phyloP scores from a whole-genome alignment of 2,113 vertebrate genomes.

The Albula goreensis region DNA sequence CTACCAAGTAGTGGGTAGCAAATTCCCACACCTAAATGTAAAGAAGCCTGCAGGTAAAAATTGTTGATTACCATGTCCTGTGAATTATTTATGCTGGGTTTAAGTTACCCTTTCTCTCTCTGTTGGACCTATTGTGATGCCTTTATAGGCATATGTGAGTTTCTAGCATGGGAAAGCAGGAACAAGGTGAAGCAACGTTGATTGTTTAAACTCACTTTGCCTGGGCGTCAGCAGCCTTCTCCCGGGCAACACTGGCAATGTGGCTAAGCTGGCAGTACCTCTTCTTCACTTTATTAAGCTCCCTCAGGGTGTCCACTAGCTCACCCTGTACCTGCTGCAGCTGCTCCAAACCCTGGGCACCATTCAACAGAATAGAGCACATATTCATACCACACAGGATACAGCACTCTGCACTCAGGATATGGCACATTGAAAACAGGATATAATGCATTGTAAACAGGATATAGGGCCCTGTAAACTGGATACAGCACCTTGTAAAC shows the following conservation, averaged over 20 bases:
- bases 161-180: neutral
- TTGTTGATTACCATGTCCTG: neutral
- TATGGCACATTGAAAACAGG: neutral
- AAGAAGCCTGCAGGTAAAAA: neutral
- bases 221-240: conserved; percentile 82
- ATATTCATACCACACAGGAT: neutral
- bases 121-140: neutral
- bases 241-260: conserved; percentile 72
- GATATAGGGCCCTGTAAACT: neutral
- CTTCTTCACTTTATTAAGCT: conserved; percentile 82
- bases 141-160: neutral
- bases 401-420: neutral
- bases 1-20: no score
- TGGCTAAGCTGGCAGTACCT: conserved; percentile 77
- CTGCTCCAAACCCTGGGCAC: conserved; percentile 72
- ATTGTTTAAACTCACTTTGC: conserved; percentile 67
- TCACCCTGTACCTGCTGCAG: conserved; percentile 79
- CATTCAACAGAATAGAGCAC: neutral
- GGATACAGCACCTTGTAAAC: no score
- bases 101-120: neutral
- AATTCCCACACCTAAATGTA: no score
- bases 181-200: neutral
- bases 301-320: conserved; percentile 78
- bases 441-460: neutral
- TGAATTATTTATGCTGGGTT: neutral